These are phyloP conservation scores for Nettapus auritus DNA, from an alignment of 2,113 vertebrate genomes.

Conservation along the genomic window DNA sequence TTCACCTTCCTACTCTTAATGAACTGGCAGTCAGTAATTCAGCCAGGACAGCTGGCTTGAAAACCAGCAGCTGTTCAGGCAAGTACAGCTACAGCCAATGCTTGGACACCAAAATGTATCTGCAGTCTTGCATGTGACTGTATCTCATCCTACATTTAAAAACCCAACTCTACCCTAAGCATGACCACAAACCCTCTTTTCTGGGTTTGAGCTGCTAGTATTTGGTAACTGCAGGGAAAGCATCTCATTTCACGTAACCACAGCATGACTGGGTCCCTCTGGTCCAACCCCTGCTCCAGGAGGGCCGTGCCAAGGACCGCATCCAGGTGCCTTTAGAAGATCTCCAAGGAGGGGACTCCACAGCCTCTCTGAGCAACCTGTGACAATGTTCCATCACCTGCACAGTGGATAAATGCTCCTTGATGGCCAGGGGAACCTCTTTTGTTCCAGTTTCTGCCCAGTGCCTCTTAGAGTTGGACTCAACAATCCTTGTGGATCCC, in stretches of 20 bases:
- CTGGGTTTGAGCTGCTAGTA: background rate
- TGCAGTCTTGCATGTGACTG: background rate
- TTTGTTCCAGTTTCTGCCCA: too few relatives aligned
- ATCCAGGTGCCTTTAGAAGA: too few relatives aligned
- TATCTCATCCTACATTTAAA: background rate
- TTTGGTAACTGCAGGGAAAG: background rate
- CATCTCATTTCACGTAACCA: background rate
- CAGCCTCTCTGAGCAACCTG: too few relatives aligned
- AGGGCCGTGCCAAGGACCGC: too few relatives aligned
- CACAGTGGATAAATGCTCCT: too few relatives aligned
- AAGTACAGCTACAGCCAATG: background rate
- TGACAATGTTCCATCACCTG: too few relatives aligned
- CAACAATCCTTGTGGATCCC: too few relatives aligned
- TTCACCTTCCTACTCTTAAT: background rate
- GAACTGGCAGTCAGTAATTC: background rate
- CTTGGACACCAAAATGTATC: rapidly evolving
- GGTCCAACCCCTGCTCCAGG: too few relatives aligned
- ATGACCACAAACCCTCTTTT: background rate
- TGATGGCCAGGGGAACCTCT: too few relatives aligned
- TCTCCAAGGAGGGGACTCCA: too few relatives aligned
- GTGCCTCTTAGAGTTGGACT: too few relatives aligned
- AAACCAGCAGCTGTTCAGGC: background rate
- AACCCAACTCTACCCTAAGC: background rate
- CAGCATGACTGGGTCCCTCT: too few relatives aligned
- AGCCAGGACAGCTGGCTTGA: rapidly evolving